Base-by-base conservation (phyloP, 2,113 vertebrate genomes). In the Xenopus laevis region DNA sequence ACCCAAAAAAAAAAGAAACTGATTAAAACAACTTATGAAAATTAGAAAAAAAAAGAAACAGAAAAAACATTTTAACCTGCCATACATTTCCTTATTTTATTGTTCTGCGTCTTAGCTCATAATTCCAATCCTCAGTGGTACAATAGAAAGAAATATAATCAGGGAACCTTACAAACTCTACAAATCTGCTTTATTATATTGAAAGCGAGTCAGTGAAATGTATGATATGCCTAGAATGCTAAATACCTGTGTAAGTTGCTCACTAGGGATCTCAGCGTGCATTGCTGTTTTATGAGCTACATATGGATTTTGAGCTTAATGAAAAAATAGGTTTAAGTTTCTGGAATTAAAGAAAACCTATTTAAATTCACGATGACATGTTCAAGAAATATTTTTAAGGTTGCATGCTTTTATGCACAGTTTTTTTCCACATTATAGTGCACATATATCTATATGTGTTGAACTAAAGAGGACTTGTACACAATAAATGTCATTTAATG, bases 171-270 rank as follows among this genome's bases (percentile, higher is more conserved):
- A 60, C 18, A 60, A 60, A 60, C 10, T 60, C 58, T 23, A 60
- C 58, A 60, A 60, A 60, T 60, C 18, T 55, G 53, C 53, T 55
- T n/a, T 23, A 23, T 60, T 23, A 60, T 60, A 27, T 23, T 17
- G 63, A 45, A 65, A 18, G n/a, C 7, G 17, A 65, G 63, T 46
- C 40, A 65, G 15, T 65, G 15, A 65, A 40, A 45, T 27, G 18
- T 44, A 45, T 17, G 33, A 45, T 33, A 65, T 65, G 7, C 63
- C n/a, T 65, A 44, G 15, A 65, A 44, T 45, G 40, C 40, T 46
- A 65, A 65, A 65, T 65, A 45, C 40, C 33, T 65, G 63, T 18
- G n/a, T 65, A 44, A 65, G 40, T 45, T 45, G 11, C 63, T 65
- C 63, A 18, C 40, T 65, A 45, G 63, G 63, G 63, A 46, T 44